Percentiles rank a stretch among this genome's conserved stretches.
Conservation (phyloP, 2,113 vertebrate species). For the Phalacrocorax aristotelis region DNA sequence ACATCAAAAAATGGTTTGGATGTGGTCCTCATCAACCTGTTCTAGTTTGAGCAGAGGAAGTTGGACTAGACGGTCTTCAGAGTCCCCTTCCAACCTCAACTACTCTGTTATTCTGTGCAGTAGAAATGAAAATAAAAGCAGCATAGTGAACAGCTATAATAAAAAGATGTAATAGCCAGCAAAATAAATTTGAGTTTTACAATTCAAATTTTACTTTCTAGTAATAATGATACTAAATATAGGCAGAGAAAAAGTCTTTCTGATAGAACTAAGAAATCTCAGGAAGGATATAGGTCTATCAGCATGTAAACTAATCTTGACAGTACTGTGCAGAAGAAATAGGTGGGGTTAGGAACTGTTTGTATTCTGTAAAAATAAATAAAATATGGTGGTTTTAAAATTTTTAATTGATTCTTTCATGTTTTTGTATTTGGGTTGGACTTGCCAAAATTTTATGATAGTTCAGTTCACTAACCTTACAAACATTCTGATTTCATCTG, state of each 20-base stretch:
- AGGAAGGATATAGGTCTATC: neutral
- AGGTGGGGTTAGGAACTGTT: neutral
- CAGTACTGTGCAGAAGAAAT: neutral
- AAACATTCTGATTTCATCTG: neutral
- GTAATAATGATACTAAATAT: neutral
- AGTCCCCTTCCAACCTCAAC: neutral
- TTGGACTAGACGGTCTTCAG: neutral
- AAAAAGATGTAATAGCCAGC: neutral
- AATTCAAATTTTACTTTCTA: neutral
- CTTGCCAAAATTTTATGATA: neutral
- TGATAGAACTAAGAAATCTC: neutral
- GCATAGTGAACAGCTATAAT: neutral
- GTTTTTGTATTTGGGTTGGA: neutral
- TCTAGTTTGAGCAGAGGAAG: neutral
- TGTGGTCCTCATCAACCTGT: neutral
- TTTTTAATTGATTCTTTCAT: neutral
- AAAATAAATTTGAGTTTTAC: neutral
- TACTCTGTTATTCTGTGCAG: neutral
- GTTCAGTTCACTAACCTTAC: neutral
- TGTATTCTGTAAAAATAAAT: neutral
- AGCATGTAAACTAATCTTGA: neutral
- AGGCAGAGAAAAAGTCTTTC: neutral
- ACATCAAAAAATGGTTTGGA: neutral
- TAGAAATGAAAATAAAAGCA: neutral
- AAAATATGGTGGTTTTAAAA: neutral